Evolutionary conservation across 2,113 vertebrate species (phyloP), one percentile per base, ranked within the genome.

Genomic region (Pimephales promelas): DNA sequence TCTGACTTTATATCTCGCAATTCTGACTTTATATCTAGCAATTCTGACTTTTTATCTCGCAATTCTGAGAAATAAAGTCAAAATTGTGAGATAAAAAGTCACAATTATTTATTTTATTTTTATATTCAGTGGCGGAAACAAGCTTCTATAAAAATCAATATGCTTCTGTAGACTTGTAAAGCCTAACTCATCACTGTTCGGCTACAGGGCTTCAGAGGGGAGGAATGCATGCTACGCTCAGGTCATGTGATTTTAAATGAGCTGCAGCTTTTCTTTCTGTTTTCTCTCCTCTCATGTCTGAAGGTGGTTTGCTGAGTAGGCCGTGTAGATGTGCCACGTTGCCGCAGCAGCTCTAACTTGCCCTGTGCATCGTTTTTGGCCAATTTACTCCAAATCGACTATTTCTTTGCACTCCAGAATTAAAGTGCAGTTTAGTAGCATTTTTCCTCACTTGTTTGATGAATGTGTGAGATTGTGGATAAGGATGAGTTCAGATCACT

Each of bases 181-280:
- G 4, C 68, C 13, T 24, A 20, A 5, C n/a, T n/a, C 34, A n/a
- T 10, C 2, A 5, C 66, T 11, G 9, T 70, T 70, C 0, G 26
- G 49, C 43, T 73, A 47, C 18, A 77, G 49, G 57, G 45, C 47
- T 86, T 34, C 49, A 77, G 36, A 61, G 18, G 11, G 45, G 10
- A 64, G 16, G 22, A 36, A 28, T 52, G 49, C n/a, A 13, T 31
- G 40, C 86, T 80, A 62, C 80, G 78, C 75, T 77, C 87, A 56
- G 70, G 45, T 86, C 77, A 76, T 85, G 40, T 89, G 82, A 88
- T 89, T 86, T 88, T 79, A 76, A 89, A 89, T 87, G 87, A 91
- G 87, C 86, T 87, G 85, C 87, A 87, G 83, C 54, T 86, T 90
- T 90, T 68, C 73, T 57, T 45, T 82, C 6, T 56, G 75, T 84